A percentile compares a stretch with the other conserved stretches of the same genome.
These are phyloP conservation scores for Paramuricea clavata DNA, from an alignment of 92 coral and sea anemone genomes.

Conservation along the genomic window DNA sequence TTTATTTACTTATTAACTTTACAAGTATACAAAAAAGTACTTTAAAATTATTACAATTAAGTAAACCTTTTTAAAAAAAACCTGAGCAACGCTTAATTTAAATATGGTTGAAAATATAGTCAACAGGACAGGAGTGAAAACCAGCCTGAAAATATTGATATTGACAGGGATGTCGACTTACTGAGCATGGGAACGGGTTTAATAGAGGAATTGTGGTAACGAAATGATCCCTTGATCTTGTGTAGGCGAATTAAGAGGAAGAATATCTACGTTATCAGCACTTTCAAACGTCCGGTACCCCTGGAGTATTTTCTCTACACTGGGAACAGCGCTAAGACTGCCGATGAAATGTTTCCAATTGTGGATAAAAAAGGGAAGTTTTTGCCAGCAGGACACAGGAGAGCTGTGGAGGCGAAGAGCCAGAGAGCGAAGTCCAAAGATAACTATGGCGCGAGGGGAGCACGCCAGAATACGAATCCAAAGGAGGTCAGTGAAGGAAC, in stretches of 20 bases:
- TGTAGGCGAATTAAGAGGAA: conserved; percentile 89
- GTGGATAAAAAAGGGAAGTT: conserved; percentile 81
- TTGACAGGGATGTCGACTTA: too few relatives aligned
- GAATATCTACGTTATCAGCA: conserved; percentile 94
- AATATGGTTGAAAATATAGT: too few relatives aligned
- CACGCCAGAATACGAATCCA: conserved; percentile 61
- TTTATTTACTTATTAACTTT: too few relatives aligned
- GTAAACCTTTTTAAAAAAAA: too few relatives aligned
- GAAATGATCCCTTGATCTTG: not conserved
- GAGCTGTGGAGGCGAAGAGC: conserved; percentile 89
- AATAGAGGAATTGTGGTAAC: too few relatives aligned
- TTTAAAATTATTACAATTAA: too few relatives aligned
- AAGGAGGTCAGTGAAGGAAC: conserved; percentile 69
- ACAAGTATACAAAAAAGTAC: too few relatives aligned
- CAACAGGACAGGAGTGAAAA: too few relatives aligned
- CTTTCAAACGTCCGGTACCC: conserved; percentile 96
- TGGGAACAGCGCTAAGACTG: conserved; percentile 94
- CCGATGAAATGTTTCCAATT: conserved; percentile 87
- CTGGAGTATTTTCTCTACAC: conserved; percentile 93
- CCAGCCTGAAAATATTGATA: too few relatives aligned
- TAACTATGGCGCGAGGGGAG: conserved; percentile 84
- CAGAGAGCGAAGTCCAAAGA: conserved; percentile 83
- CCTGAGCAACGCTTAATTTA: too few relatives aligned
- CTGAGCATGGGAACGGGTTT: too few relatives aligned
- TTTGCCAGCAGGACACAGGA: conserved; percentile 87